A percentile compares a stretch with the other conserved stretches of the same genome.
Conservation (phyloP, 2,888 invertebrate species). For the Lysandra coridon region DNA sequence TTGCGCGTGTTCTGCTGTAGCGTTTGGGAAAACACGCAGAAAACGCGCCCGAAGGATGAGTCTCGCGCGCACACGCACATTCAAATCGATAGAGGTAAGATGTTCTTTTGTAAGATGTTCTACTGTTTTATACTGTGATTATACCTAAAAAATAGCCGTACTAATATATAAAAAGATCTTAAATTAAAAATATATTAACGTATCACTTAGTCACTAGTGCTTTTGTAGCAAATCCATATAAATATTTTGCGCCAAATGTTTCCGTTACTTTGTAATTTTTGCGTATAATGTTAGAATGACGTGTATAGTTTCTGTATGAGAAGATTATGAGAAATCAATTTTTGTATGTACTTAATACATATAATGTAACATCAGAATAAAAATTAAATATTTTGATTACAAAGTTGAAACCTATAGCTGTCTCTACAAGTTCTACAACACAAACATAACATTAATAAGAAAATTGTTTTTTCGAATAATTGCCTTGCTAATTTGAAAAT, state of each 20-base stretch:
- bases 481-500: neutral
- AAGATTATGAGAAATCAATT: neutral
- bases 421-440: neutral
- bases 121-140: neutral
- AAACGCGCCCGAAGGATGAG: too few species aligned
- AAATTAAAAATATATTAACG: conserved; percentile 10
- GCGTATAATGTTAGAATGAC: neutral
- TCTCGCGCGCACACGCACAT: too few species aligned
- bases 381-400: neutral
- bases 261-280: neutral
- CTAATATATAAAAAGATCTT: neutral
- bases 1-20: too few species aligned
- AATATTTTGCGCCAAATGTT: conserved; percentile 17
- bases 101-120: neutral
- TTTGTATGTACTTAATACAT: neutral
- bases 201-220: conserved; percentile 19
- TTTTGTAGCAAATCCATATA: conserved; percentile 1
- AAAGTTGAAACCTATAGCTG: neutral
- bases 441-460: neutral
- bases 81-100: neutral
- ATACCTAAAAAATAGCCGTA: neutral
- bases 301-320: neutral
- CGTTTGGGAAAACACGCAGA: too few species aligned
- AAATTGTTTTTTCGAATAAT: neutral
- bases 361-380: neutral